Percentiles rank a stretch among this genome's conserved stretches.
These are phyloP conservation scores for Corythornis leucogaster DNA, from an alignment of 2,797 vertebrate species.

Conservation along the genomic window DNA sequence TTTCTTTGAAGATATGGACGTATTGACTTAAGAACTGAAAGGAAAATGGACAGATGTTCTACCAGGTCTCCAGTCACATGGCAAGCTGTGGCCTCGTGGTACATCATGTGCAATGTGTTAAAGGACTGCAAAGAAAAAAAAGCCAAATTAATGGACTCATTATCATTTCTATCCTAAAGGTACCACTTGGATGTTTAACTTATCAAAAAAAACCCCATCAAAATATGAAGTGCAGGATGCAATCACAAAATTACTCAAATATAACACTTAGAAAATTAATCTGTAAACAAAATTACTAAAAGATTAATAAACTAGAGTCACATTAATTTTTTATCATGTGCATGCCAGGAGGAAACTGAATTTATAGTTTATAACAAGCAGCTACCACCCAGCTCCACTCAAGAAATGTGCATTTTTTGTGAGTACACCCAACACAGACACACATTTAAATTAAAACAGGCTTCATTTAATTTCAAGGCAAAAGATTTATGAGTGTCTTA, in stretches of 20 bases:
- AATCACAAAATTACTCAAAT: background rate
- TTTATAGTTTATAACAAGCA: background rate
- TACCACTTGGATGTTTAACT: background rate
- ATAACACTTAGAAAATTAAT: background rate
- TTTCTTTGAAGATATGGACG: conserved; percentile 96
- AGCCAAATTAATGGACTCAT: background rate
- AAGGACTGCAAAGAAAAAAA: conserved; percentile 85
- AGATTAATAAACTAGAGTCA: background rate
- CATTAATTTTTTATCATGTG: background rate
- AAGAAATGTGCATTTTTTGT: background rate
- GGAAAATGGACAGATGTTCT: conserved; percentile 97
- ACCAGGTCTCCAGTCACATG: conserved; percentile 97
- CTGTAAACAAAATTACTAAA: background rate
- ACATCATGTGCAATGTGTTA: conserved; percentile 99
- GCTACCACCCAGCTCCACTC: background rate
- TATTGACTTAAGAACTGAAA: conserved; percentile 95
- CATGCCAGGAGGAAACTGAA: background rate
- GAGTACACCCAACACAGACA: background rate
- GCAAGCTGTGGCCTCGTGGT: conserved; percentile 97
- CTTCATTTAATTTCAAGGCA: background rate
- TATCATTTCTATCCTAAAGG: background rate
- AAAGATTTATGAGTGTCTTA: background rate
- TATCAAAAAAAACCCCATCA: background rate
- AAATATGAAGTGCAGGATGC: rapidly evolving
- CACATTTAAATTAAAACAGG: background rate